phyloP scores from a whole-genome alignment of 2,113 vertebrate species.

The Geothlypis trichas region DNA sequence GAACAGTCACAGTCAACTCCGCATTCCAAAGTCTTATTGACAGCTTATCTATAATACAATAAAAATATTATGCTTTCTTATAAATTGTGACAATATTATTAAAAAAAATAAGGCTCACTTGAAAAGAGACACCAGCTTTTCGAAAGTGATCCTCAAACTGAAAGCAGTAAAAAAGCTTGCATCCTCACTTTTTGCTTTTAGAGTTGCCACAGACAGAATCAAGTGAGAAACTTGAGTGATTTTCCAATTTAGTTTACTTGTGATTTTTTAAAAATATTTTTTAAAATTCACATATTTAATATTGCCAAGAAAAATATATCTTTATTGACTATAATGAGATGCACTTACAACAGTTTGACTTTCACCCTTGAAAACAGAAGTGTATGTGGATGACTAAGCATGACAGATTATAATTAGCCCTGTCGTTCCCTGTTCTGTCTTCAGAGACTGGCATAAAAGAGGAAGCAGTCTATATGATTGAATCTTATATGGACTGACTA shows the following conservation, averaged over 20 bases:
- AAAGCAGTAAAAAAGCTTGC: background rate
- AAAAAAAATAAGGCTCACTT: background rate
- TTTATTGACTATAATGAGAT: background rate
- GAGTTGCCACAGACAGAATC: background rate
- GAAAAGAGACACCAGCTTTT: background rate
- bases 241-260: background rate
- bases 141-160: background rate
- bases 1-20: rapidly evolving
- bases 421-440: background rate
- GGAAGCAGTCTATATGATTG: background rate
- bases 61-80: background rate
- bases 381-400: background rate
- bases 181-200: background rate
- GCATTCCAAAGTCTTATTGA: background rate
- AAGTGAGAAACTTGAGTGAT: background rate
- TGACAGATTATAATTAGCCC: background rate
- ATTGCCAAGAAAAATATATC: background rate
- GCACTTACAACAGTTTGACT: background rate
- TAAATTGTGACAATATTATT: background rate
- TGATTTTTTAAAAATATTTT: background rate
- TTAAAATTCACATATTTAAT: background rate
- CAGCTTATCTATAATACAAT: background rate
- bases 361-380: background rate
- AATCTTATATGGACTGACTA: background rate
- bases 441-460: background rate